Evolutionary conservation across 1,140 invertebrate species (phyloP).

Genomic region (Heliconius eleuchia): DNA sequence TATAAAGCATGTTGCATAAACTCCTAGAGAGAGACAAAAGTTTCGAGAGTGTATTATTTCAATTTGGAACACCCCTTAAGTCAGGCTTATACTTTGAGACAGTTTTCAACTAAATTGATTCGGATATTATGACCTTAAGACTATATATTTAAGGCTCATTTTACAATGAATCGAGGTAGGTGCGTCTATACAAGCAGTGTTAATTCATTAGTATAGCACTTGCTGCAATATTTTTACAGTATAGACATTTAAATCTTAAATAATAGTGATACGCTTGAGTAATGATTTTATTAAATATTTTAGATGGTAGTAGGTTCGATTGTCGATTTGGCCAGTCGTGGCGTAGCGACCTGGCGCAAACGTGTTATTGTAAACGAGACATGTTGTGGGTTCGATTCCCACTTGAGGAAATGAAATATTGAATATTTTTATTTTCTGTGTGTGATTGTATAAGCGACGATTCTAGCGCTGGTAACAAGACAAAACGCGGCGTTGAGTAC

Average conservation of each 20-base stretch:
- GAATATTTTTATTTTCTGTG: background rate
- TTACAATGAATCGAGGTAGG: background rate
- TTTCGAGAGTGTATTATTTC: slow-evolving; percentile 37
- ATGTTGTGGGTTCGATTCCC: background rate
- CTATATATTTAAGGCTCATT: background rate
- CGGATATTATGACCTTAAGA: background rate
- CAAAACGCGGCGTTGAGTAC: no score
- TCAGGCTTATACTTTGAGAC: slow-evolving; percentile 42
- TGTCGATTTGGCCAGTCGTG: no score
- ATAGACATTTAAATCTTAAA: background rate
- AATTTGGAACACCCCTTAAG: slow-evolving; percentile 32
- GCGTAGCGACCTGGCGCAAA: background rate
- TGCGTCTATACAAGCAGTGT: slow-evolving; percentile 10
- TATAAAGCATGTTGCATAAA: slow-evolving; percentile 19
- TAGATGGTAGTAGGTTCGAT: no score
- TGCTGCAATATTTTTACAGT: slow-evolving; percentile 7
- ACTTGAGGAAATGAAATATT: background rate
- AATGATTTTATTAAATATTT: no score
- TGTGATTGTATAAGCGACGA: no score
- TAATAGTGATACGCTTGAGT: background rate
- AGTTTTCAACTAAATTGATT: slow-evolving; percentile 40
- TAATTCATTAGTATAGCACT: slow-evolving; percentile 21
- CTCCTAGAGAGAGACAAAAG: slow-evolving; percentile 25
- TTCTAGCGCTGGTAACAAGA: no score
- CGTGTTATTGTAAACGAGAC: background rate